phyloP scores from a whole-genome alignment of 2,797 vertebrate genomes.

The Labeo calbasu region DNA sequence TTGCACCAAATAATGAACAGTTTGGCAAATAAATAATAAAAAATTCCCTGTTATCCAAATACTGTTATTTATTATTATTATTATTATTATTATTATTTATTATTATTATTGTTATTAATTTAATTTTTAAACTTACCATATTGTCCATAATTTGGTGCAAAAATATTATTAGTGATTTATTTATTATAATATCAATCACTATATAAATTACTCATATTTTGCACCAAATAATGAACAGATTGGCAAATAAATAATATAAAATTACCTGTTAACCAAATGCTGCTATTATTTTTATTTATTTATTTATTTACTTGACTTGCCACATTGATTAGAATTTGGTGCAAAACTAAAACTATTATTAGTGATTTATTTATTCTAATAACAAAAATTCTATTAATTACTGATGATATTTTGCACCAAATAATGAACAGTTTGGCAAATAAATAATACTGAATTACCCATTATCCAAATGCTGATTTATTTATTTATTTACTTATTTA shows the following conservation, averaged over 20 bases:
- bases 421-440: not conserved
- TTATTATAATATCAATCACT: not conserved
- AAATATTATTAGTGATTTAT: not conserved
- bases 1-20: no score
- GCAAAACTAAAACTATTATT: no score
- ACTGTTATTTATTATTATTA: not conserved
- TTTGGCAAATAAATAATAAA: no score
- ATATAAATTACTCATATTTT: not conserved
- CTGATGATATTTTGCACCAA: not conserved
- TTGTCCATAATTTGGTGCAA: not conserved
- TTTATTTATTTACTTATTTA: no score
- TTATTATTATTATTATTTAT: no score
- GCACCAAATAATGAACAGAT: not conserved
- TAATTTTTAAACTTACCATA: no score
- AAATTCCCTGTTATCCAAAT: no score
- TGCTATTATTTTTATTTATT: not conserved
- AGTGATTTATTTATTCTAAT: no score
- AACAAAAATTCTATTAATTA: no score
- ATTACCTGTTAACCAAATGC: not conserved
- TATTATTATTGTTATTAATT: not conserved
- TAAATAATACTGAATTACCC: not conserved
- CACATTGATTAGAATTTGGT: no score
- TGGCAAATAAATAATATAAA: not conserved
- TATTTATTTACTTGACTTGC: no score
- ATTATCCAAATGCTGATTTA: not conserved